A percentile compares a stretch with the other conserved stretches of the same genome.
phyloP scores from a whole-genome alignment of 2,888 invertebrate genomes.

The Nezara viridula region DNA sequence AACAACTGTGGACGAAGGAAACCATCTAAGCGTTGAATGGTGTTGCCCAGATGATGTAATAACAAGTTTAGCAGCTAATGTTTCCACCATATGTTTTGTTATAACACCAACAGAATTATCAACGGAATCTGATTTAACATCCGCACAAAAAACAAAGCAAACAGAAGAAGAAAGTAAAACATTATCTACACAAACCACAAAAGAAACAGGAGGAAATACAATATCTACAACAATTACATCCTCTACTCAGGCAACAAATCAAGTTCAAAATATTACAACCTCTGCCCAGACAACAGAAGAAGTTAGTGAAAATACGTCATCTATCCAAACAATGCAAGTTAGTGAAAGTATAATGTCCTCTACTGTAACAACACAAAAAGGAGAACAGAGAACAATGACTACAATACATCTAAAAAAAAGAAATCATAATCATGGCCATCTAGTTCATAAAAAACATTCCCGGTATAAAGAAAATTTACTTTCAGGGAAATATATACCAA shows the following conservation, averaged over 20 bases:
- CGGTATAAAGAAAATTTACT: neutral
- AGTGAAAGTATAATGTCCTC: neutral
- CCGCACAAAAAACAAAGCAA: neutral
- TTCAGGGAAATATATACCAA: neutral
- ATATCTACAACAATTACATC: neutral
- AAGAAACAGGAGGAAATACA: neutral
- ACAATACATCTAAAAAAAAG: neutral
- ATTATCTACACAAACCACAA: neutral
- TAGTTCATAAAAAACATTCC: neutral
- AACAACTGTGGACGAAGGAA: neutral
- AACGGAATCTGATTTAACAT: neutral
- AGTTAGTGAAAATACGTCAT: neutral
- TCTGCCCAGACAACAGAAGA: neutral
- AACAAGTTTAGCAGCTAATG: neutral
- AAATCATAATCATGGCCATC: neutral
- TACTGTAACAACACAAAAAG: neutral
- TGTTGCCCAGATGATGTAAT: neutral
- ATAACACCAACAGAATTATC: neutral
- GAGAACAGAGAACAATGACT: neutral
- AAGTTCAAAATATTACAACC: neutral
- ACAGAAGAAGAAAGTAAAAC: neutral
- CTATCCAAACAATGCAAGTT: neutral
- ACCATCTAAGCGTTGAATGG: neutral
- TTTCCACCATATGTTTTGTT: neutral
- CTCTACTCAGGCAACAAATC: neutral